Evolutionary conservation across 2,113 vertebrate species (phyloP).

Genomic region (Sturnus vulgaris): DNA sequence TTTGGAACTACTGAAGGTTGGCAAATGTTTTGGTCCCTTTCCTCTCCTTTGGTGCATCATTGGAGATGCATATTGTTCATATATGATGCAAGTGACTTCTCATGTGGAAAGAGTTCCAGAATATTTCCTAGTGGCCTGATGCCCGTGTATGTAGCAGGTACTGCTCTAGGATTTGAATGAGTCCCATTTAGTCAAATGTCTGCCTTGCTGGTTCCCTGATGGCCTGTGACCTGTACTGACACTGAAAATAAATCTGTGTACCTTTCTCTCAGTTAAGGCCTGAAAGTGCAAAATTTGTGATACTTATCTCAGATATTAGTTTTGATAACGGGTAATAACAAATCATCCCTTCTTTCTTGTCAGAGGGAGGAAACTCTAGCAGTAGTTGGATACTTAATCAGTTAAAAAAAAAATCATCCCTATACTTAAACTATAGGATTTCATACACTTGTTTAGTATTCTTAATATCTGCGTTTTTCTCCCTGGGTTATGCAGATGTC

Average conservation of each 20-base stretch:
- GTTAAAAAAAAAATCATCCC: not conserved
- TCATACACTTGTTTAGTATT: not conserved
- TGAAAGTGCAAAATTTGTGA: not conserved
- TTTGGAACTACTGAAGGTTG: not conserved
- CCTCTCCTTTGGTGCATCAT: not conserved
- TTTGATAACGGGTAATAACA: not conserved
- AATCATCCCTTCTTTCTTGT: not conserved
- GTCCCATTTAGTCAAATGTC: accelerated
- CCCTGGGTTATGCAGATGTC: not conserved
- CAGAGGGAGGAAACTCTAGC: not conserved
- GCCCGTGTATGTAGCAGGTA: accelerated
- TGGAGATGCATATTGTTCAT: not conserved
- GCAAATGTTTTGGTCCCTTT: not conserved
- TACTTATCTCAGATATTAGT: not conserved
- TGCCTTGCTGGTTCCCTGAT: not conserved
- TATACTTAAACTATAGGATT: not conserved
- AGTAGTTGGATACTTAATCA: not conserved
- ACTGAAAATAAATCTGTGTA: not conserved
- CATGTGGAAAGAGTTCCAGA: not conserved
- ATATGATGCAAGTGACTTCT: not conserved
- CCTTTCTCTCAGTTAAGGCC: not conserved
- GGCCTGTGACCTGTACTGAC: not conserved
- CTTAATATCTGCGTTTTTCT: not conserved
- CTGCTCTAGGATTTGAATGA: not conserved
- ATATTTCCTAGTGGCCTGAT: not conserved